Base-by-base conservation (phyloP, 2,797 vertebrate species). In the Gouania willdenowi region DNA sequence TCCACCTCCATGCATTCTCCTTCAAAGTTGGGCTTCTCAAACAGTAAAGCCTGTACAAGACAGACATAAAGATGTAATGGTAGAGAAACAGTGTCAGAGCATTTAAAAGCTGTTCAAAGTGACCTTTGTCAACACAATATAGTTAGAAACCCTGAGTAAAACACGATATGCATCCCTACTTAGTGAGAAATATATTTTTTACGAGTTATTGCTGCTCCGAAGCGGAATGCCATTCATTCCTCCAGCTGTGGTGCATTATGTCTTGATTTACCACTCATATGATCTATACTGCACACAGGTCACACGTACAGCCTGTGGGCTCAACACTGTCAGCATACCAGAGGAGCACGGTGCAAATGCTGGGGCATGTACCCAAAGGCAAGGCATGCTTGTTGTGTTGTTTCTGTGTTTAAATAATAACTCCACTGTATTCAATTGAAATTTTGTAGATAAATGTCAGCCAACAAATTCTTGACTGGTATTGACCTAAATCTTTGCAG, bases 1-100 rank as follows among this genome's bases (percentile, higher is more conserved):
- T 93, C 87, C 15, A 95, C 28, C 75, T 94, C 91, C 40, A 92
- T 6, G 17, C 71, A 75, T 52, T 71, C 79, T 11, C 95, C 95
- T 37, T 92, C 87, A 75, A 97, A 98, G 68, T 86, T 87, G 25
- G 94, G 90, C 68, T 94, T 94, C 76, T 97, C 93, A 51, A 90
- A 98, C 56, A 94, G 15, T 6, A 97, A 23, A 1, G 91, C 86
- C 96, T 99, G 19, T 20, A 54, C 2, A 21, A 0, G 1, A 21
- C 25, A 37, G 12, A 19, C 10, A 21, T 5, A 42, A 6, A 17
- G 12, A 21, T n/a, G n/a, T n/a, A n/a, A n/a, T n/a, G n/a, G n/a
- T n/a, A n/a, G n/a, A n/a, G n/a, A n/a, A n/a, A n/a, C n/a, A n/a
- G n/a, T n/a, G n/a, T n/a, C n/a, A n/a, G n/a, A n/a, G 30, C 14